These are phyloP conservation scores for Tribolium freemani DNA, from an alignment of 2,888 invertebrate species.

Conservation along the genomic window DNA sequence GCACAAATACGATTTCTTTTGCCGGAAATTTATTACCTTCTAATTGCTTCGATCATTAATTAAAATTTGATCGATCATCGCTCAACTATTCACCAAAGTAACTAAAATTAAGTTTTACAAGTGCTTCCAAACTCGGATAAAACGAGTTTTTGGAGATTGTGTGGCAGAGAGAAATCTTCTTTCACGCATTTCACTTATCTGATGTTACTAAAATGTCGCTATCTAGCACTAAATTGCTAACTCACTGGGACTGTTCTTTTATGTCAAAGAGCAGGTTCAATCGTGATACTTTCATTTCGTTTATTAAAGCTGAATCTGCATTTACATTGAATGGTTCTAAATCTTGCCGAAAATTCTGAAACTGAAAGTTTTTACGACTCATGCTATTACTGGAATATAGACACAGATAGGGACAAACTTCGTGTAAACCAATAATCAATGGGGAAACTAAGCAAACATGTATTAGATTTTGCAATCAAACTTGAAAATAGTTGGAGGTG, in stretches of 20 bases:
- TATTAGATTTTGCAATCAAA: slow-evolving; percentile 20
- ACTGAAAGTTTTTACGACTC: background rate
- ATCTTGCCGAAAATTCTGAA: background rate
- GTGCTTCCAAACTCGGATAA: background rate
- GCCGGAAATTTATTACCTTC: too few species aligned
- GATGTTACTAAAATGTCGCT: slow-evolving; percentile 11
- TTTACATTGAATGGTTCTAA: background rate
- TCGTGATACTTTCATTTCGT: background rate
- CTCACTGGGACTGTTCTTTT: background rate
- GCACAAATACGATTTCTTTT: too few species aligned
- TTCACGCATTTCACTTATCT: slow-evolving; percentile 6
- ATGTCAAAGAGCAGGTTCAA: background rate
- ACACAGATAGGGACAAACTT: background rate
- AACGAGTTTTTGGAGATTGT: background rate
- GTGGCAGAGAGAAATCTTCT: background rate
- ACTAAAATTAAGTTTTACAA: background rate
- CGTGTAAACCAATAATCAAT: background rate
- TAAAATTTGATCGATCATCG: background rate
- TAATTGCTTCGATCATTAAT: background rate
- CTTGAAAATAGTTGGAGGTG: background rate
- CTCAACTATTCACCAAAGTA: background rate
- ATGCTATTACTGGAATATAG: background rate
- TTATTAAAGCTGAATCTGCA: background rate
- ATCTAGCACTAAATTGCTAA: background rate
- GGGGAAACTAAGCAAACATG: slow-evolving; percentile 4